These are phyloP conservation scores for Poeciliopsis infans DNA, from an alignment of 2,797 vertebrate species.

Conservation along the genomic window DNA sequence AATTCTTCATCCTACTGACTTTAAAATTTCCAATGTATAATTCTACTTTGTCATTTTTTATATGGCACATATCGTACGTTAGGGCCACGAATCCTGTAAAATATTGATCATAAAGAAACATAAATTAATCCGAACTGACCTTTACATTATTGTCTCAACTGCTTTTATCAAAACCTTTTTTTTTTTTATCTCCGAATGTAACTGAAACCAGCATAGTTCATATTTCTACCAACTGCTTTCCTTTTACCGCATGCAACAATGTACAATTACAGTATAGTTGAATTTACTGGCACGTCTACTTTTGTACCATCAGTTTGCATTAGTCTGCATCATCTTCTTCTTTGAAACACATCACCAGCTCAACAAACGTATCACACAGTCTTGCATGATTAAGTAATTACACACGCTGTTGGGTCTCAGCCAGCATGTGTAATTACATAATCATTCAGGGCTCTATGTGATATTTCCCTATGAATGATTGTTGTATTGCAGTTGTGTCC, in stretches of 20 bases:
- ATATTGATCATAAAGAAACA: neutral
- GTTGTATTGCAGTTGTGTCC: slow-evolving; percentile 43
- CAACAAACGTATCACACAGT: slow-evolving; percentile 53
- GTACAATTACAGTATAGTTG: slow-evolving; percentile 14
- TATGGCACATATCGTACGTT: neutral
- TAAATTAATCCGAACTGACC: neutral
- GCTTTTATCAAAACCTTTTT: neutral
- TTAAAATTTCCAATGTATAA: neutral
- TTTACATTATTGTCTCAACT: neutral
- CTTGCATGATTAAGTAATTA: slow-evolving; percentile 72
- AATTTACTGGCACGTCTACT: slow-evolving; percentile 39
- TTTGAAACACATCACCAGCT: slow-evolving; percentile 62
- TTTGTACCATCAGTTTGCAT: slow-evolving; percentile 42
- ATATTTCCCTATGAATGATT: slow-evolving; percentile 63
- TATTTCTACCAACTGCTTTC: slow-evolving; percentile 19
- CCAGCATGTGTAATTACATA: slow-evolving; percentile 67
- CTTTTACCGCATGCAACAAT: neutral
- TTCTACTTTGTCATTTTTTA: neutral
- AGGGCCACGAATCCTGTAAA: neutral
- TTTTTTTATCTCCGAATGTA: neutral
- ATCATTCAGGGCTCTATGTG: slow-evolving; percentile 55
- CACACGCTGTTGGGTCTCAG: slow-evolving; percentile 62
- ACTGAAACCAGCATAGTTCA: neutral
- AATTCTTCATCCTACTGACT: neutral
- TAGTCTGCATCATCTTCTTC: slow-evolving; percentile 39